Evolutionary conservation across 2,797 vertebrate genomes (phyloP).

Genomic region (Antrozous pallidus): DNA sequence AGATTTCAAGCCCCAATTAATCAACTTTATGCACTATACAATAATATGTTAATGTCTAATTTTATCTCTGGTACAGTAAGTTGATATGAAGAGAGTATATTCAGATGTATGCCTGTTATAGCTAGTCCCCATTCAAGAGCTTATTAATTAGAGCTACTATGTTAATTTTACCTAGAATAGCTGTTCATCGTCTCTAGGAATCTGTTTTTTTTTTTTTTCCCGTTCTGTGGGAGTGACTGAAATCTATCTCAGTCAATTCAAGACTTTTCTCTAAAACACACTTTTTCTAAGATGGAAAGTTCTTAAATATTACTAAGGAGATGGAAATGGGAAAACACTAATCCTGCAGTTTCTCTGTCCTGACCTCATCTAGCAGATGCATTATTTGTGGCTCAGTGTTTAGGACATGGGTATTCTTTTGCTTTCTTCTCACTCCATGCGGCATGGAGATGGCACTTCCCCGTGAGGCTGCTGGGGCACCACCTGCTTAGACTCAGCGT

Average conservation of each 20-base stretch:
- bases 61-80: conserved; percentile 45
- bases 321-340: neutral
- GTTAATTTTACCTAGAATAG: conserved; percentile 49
- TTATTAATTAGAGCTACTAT: conserved; percentile 44
- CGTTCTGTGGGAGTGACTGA: conserved; percentile 28
- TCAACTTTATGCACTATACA: neutral
- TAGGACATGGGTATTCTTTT: neutral
- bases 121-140: conserved; percentile 26
- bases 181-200: conserved; percentile 26
- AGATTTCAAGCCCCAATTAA: conserved; percentile 39
- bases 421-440: neutral
- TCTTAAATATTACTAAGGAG: neutral
- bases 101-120: conserved; percentile 43
- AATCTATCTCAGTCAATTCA: conserved; percentile 30
- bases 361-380: neutral
- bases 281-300: neutral
- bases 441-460: neutral
- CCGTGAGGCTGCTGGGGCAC: neutral
- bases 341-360: neutral
- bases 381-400: neutral
- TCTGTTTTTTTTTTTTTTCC: neutral
- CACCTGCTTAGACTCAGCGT: neutral
- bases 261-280: conserved; percentile 18
- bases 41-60: conserved; percentile 35
- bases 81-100: conserved; percentile 13